phyloP scores from a whole-genome alignment of 2,888 invertebrate species.

The Amphipoea lucens region DNA sequence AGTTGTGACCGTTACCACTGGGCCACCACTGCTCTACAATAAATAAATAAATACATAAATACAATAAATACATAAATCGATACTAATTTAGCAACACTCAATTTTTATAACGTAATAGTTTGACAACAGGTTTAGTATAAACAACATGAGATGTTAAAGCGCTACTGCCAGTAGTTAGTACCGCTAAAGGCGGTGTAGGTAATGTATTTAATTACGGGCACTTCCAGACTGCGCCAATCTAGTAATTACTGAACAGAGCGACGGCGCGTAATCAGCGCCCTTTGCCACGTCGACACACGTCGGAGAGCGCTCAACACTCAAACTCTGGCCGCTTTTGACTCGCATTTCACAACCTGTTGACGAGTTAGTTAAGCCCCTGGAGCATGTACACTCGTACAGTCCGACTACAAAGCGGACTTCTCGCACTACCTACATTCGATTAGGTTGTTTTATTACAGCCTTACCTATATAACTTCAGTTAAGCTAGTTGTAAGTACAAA shows the following conservation, averaged over 20 bases:
- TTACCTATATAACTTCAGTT: too few species aligned
- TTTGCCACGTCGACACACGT: constrained; percentile 84
- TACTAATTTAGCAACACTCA: background rate
- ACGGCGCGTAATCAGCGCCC: constrained; percentile 86
- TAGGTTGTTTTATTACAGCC: constrained; percentile 6
- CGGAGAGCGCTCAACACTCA: constrained; percentile 80
- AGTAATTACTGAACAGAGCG: constrained; percentile 86
- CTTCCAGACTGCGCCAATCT: constrained; percentile 86
- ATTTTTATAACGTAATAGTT: background rate
- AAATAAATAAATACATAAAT: too few species aligned
- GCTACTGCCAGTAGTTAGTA: constrained; percentile 49
- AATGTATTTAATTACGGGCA: constrained; percentile 88
- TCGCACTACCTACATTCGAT: constrained; percentile 41
- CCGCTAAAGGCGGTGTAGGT: constrained; percentile 79
- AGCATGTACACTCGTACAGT: constrained; percentile 77
- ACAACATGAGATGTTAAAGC: constrained; percentile 36
- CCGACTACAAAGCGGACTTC: constrained; percentile 78
- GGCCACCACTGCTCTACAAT: too few species aligned
- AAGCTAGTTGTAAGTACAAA: constrained; percentile 11
- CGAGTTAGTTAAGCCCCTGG: constrained; percentile 84
- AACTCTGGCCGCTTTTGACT: constrained; percentile 83
- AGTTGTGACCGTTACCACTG: too few species aligned
- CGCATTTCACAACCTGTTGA: constrained; percentile 89
- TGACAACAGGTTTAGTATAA: constrained; percentile 33
- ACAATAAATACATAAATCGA: constrained; percentile 26